Conservation (phyloP, 2,797 vertebrate genomes). For the Siniperca obscura region DNA sequence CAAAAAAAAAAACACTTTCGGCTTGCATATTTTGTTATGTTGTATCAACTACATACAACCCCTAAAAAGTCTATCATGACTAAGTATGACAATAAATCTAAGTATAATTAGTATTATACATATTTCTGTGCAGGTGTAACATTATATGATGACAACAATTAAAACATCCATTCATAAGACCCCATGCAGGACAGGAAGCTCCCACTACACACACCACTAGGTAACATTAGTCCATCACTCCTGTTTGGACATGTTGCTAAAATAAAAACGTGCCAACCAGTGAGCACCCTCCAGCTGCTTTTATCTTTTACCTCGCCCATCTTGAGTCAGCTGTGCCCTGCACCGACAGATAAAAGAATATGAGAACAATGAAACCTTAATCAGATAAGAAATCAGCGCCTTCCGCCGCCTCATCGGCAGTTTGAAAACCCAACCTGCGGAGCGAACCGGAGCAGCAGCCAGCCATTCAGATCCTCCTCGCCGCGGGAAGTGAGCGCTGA, state of each 20-base stretch:
- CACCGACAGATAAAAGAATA: neutral
- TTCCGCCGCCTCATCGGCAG: neutral
- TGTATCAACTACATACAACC: neutral
- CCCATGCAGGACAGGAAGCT: neutral
- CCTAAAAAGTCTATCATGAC: neutral
- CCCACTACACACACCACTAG: constrained; percentile 3
- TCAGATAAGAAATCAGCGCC: constrained; percentile 31
- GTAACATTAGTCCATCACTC: constrained; percentile 4
- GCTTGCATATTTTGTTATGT: neutral
- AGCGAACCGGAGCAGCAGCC: constrained; percentile 8
- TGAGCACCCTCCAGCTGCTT: neutral
- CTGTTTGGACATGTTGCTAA: constrained; percentile 29
- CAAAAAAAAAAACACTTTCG: neutral
- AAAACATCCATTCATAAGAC: neutral
- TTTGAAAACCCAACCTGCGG: constrained; percentile 4
- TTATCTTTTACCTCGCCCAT: neutral
- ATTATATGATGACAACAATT: neutral
- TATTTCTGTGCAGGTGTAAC: neutral
- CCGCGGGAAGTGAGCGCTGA: constrained; percentile 8
- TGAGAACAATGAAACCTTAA: neutral
- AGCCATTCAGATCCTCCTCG: neutral
- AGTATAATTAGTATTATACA: neutral
- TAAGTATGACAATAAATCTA: neutral
- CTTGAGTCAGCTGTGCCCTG: constrained; percentile 14
- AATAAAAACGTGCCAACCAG: neutral